Percentiles rank a stretch among this genome's conserved stretches.
phyloP scores from a whole-genome alignment of 2,888 invertebrate genomes.

The Lydus trimaculatus region DNA sequence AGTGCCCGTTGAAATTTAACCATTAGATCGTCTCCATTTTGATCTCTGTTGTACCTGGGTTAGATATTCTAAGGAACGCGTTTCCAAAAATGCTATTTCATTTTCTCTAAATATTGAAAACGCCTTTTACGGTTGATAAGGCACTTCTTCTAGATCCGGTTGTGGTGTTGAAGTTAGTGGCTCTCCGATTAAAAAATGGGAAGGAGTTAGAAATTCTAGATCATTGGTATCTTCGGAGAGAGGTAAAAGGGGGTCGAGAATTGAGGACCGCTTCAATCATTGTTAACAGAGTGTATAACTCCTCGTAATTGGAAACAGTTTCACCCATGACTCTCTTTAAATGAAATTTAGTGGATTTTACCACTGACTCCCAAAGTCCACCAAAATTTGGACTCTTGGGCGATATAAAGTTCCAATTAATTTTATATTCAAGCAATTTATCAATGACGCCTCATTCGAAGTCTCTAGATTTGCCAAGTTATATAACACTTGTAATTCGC shows the following conservation, averaged over 20 bases:
- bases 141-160: no score
- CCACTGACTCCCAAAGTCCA: background rate
- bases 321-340: background rate
- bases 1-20: no score
- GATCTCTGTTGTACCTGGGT: no score
- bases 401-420: background rate
- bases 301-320: background rate
- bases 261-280: background rate
- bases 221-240: background rate
- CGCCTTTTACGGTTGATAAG: no score
- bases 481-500: conserved; percentile 14
- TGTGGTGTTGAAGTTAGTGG: background rate
- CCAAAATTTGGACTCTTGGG: background rate
- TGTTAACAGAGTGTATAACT: background rate
- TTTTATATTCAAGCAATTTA: background rate
- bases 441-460: background rate
- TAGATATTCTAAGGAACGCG: no score
- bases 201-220: background rate
- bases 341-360: background rate
- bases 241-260: background rate
- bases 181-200: background rate
- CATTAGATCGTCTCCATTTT: no score
- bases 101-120: no score
- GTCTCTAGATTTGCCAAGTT: background rate
- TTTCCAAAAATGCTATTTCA: no score